Percentiles rank a stretch among this genome's conserved stretches.
These are phyloP conservation scores for Scolopax mira DNA, from an alignment of 2,113 vertebrate genomes.

Conservation along the genomic window DNA sequence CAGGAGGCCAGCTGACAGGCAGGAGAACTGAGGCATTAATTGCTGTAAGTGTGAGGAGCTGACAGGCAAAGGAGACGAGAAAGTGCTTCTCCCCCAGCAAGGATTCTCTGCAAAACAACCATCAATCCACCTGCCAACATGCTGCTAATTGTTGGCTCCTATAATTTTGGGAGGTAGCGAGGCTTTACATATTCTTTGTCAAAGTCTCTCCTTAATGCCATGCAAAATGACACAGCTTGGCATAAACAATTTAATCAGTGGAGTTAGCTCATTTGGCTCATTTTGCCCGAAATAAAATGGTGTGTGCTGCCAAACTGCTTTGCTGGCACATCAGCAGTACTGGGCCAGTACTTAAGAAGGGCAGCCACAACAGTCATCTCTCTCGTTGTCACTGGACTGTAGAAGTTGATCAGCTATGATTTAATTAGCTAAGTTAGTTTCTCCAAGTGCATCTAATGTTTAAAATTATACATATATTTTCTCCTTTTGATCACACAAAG, in stretches of 20 bases:
- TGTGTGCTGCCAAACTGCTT: background rate
- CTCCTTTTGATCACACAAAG: background rate
- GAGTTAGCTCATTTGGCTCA: background rate
- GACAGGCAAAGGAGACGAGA: background rate
- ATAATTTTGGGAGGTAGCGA: background rate
- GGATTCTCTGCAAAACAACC: background rate
- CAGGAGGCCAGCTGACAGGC: background rate
- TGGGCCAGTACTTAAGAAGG: background rate
- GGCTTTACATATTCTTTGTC: fast-evolving
- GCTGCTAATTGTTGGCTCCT: background rate
- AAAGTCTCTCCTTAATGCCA: background rate
- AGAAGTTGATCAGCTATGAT: background rate
- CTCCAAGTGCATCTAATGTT: background rate
- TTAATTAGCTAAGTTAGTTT: background rate
- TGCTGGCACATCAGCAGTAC: background rate
- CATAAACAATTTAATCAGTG: background rate
- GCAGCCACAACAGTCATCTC: background rate
- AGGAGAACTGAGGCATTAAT: background rate
- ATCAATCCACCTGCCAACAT: background rate
- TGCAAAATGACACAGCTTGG: background rate
- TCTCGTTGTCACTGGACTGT: background rate
- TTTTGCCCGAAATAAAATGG: background rate
- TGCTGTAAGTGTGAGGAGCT: background rate
- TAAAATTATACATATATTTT: background rate
- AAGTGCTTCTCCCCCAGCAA: background rate